Conservation (phyloP, 2,797 vertebrate genomes). For the Bradypodion pumilum region DNA sequence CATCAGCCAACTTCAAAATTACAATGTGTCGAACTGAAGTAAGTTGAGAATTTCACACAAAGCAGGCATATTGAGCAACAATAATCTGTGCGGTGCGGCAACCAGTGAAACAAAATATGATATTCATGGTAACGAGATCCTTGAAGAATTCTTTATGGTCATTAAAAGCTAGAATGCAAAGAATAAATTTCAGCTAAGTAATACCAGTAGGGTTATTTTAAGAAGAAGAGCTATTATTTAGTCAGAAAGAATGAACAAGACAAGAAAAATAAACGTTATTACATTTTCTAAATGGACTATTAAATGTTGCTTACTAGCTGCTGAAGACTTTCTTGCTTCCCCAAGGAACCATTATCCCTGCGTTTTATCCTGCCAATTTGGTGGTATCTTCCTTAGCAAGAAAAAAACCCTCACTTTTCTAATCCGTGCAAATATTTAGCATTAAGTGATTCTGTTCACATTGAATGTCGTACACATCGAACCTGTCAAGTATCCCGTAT, state of each 20-base stretch:
- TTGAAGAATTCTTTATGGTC: slow-evolving; percentile 38
- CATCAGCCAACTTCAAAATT: slow-evolving; percentile 55
- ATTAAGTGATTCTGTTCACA: background rate
- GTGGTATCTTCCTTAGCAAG: background rate
- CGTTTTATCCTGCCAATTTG: background rate
- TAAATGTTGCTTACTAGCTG: slow-evolving; percentile 23
- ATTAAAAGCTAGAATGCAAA: slow-evolving; percentile 47
- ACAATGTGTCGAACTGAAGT: slow-evolving; percentile 30
- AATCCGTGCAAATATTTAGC: background rate
- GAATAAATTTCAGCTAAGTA: slow-evolving; percentile 32
- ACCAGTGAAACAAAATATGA: slow-evolving; percentile 42
- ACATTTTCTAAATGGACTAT: slow-evolving; percentile 20
- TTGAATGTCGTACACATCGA: no score
- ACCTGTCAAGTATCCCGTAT: no score
- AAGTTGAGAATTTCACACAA: slow-evolving; percentile 45
- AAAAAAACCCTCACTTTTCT: background rate
- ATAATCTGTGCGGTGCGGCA: slow-evolving; percentile 41
- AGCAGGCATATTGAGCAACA: slow-evolving; percentile 32
- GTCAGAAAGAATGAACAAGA: slow-evolving; percentile 27
- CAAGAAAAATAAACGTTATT: slow-evolving; percentile 20
- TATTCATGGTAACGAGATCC: slow-evolving; percentile 40
- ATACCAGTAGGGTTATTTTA: slow-evolving; percentile 16
- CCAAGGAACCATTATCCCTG: rapidly evolving
- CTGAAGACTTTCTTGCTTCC: background rate
- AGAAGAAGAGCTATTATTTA: slow-evolving; percentile 21